phyloP scores from a whole-genome alignment of 1,140 invertebrate species.

The Caenorhabditis latens region DNA sequence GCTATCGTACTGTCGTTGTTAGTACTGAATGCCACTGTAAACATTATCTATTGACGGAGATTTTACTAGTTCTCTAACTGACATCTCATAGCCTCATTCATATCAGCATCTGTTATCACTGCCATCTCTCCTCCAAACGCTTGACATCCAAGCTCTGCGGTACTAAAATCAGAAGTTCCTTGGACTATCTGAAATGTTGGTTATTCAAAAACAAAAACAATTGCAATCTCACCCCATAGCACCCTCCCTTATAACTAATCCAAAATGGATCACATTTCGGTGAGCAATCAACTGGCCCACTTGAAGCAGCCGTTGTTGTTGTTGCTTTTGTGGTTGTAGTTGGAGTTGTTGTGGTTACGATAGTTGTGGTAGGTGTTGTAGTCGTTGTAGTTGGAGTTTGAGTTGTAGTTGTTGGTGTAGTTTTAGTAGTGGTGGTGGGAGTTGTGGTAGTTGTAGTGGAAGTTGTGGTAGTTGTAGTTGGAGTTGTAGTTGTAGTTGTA shows the following conservation, averaged over 20 bases:
- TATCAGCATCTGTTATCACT: not conserved
- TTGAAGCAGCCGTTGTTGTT: not conserved
- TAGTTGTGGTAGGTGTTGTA: not conserved
- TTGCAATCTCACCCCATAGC: not conserved
- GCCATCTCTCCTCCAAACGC: not conserved
- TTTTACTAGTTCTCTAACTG: not conserved
- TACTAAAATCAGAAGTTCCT: not conserved
- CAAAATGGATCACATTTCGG: not conserved
- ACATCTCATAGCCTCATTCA: slow-evolving; percentile 32
- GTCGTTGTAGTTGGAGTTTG: not conserved
- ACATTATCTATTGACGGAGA: too few species aligned
- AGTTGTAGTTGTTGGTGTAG: not conserved
- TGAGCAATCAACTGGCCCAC: not conserved
- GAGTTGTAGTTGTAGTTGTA: not conserved
- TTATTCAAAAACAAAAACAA: not conserved
- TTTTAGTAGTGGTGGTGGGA: not conserved
- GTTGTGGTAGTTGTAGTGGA: not conserved
- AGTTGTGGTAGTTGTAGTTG: not conserved
- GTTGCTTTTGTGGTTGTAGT: not conserved
- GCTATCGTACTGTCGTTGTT: not conserved
- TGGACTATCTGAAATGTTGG: slow-evolving; percentile 11
- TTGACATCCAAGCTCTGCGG: not conserved
- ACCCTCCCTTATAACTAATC: slow-evolving; percentile 11
- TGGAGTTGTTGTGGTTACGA: not conserved
- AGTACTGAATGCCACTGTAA: slow-evolving; percentile 14